Percentiles rank a stretch among this genome's conserved stretches.
Conservation (phyloP, 1,140 invertebrate genomes). For the Nasonia longicornis region DNA sequence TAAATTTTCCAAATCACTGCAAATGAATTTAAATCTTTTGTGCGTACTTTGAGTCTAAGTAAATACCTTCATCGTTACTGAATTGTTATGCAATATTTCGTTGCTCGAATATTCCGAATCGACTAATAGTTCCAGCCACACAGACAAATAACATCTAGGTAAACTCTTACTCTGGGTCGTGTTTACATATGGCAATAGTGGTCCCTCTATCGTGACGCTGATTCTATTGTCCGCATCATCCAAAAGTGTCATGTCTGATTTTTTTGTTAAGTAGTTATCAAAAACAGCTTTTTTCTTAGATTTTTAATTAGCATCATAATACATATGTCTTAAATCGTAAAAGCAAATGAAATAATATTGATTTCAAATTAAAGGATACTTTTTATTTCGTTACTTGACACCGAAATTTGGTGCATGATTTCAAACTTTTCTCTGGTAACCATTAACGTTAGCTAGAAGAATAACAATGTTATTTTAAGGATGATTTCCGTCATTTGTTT, state of each 20-base stretch:
- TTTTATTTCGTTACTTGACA: conserved; percentile 63
- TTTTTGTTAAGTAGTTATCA: conserved; percentile 22
- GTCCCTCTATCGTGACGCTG: conserved; percentile 67
- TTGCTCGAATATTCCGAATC: conserved; percentile 20
- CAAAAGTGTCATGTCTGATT: conserved; percentile 41
- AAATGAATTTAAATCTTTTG: too few relatives aligned
- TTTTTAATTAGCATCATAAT: too few relatives aligned
- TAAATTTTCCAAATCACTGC: background rate
- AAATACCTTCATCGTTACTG: conserved; percentile 21
- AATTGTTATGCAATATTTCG: conserved; percentile 5
- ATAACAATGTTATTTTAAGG: conserved; percentile 22
- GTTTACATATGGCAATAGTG: conserved; percentile 65
- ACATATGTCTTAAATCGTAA: too few relatives aligned
- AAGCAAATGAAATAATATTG: background rate
- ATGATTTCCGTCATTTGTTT: conserved; percentile 1
- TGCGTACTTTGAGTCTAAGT: background rate
- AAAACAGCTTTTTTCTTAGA: too few relatives aligned
- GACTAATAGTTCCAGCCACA: conserved; percentile 68
- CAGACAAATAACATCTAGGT: conserved; percentile 62
- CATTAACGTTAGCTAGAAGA: conserved; percentile 74
- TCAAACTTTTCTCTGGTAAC: conserved; percentile 75
- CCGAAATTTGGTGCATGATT: conserved; percentile 72
- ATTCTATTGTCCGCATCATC: conserved; percentile 51
- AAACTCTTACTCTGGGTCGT: conserved; percentile 61
- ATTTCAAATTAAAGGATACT: conserved; percentile 60